Evolutionary conservation across 2,113 vertebrate genomes (phyloP).

Genomic region (Solenodon paradoxus): DNA sequence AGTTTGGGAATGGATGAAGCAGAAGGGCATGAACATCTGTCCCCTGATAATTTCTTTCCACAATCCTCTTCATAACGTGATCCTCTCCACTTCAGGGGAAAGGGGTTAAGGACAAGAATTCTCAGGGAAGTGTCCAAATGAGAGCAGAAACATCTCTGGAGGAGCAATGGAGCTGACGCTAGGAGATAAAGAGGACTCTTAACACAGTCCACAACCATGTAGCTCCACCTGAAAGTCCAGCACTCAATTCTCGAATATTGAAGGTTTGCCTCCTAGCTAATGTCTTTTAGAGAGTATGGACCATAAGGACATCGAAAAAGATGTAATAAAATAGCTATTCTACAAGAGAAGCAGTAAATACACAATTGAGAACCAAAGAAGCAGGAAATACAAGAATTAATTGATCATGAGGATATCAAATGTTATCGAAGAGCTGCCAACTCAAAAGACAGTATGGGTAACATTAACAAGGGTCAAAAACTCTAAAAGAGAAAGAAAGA

Average conservation of each 20-base stretch:
- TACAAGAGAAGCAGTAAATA: neutral
- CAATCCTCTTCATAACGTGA: neutral
- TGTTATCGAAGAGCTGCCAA: neutral
- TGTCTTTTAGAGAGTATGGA: neutral
- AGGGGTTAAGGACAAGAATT: neutral
- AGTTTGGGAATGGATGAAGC: neutral
- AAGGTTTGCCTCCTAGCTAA: neutral
- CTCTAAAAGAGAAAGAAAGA: neutral
- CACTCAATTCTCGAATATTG: neutral
- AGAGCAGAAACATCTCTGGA: neutral
- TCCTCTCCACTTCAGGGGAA: neutral
- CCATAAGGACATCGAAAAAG: neutral
- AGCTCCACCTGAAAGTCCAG: too few species aligned
- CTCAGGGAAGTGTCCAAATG: neutral
- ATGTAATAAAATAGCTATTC: neutral
- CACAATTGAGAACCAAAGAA: neutral
- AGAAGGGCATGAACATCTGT: neutral
- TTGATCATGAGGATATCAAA: neutral
- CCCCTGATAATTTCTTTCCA: neutral
- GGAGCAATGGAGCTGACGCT: rapidly evolving
- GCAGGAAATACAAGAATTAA: neutral
- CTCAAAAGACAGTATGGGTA: neutral
- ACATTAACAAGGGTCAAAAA: neutral
- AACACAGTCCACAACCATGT: neutral
- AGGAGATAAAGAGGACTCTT: neutral